phyloP scores from a whole-genome alignment of 2,888 invertebrate species.

The Prenolepis imparis region DNA sequence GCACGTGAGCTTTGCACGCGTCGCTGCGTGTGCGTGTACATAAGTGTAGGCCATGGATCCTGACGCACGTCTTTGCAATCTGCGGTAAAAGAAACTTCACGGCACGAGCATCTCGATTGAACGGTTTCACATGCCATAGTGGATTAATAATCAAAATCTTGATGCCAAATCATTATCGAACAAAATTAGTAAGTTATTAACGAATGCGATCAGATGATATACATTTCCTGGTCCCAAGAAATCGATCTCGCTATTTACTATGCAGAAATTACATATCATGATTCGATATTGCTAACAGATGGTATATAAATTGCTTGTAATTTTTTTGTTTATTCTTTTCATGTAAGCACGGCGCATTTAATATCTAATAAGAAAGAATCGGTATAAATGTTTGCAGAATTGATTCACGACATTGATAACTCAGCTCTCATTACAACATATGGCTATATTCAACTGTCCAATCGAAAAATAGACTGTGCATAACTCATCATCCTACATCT shows the following conservation, averaged over 20 bases:
- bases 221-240: not conserved
- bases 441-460: constrained; percentile 8
- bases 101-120: constrained; percentile 20
- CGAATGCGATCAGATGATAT: not conserved
- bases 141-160: not conserved
- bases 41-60: constrained; percentile 41
- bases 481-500: constrained; percentile 36
- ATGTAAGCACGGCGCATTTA: not conserved
- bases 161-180: not conserved
- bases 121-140: not conserved
- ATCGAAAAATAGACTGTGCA: constrained; percentile 24
- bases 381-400: constrained; percentile 20
- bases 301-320: not conserved
- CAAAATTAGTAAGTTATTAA: constrained; percentile 21
- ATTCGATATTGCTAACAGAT: not conserved
- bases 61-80: constrained; percentile 37
- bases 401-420: constrained; percentile 22
- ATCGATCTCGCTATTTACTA: not conserved
- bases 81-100: constrained; percentile 31
- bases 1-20: constrained; percentile 27
- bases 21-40: constrained; percentile 22
- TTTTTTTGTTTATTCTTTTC: not conserved
- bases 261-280: not conserved
- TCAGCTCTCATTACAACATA: constrained; percentile 16
- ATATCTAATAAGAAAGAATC: not conserved